phyloP scores from a whole-genome alignment of 2,113 vertebrate genomes.

The Pandion haliaetus region DNA sequence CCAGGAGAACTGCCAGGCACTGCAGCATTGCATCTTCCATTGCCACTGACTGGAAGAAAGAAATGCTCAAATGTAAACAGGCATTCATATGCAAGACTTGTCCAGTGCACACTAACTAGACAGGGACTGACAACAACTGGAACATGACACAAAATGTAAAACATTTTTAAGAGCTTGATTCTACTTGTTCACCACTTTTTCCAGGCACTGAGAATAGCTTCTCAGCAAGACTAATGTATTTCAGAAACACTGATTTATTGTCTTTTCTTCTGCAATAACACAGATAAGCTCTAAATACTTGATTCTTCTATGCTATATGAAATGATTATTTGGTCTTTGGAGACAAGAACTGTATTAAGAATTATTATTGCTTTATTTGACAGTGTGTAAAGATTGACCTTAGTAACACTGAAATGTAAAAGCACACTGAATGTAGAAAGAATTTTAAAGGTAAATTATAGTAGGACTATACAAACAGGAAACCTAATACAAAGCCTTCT shows the following conservation, averaged over 20 bases:
- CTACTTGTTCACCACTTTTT: background rate
- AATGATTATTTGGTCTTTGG: background rate
- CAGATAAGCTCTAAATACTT: background rate
- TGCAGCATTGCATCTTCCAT: constrained; percentile 66
- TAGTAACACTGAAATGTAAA: background rate
- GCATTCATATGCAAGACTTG: background rate
- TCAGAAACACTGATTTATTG: background rate
- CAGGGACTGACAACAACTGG: constrained; percentile 1
- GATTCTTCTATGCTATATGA: background rate
- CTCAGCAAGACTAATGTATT: background rate
- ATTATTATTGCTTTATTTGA: background rate
- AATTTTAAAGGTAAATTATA: background rate
- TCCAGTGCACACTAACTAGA: constrained; percentile 37
- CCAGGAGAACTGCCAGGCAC: constrained; percentile 69
- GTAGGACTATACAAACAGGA: background rate
- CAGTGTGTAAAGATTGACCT: background rate
- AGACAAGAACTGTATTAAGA: background rate
- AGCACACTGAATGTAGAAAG: background rate
- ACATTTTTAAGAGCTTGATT: background rate
- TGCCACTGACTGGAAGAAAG: constrained; percentile 69
- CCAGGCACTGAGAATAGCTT: background rate
- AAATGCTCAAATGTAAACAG: constrained; percentile 53
- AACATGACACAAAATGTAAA: constrained; percentile 10
- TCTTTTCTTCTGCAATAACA: background rate
- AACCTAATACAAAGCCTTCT: background rate